These are phyloP conservation scores for Drosophila atripex DNA, from an alignment of 2,888 invertebrate genomes.

Conservation along the genomic window DNA sequence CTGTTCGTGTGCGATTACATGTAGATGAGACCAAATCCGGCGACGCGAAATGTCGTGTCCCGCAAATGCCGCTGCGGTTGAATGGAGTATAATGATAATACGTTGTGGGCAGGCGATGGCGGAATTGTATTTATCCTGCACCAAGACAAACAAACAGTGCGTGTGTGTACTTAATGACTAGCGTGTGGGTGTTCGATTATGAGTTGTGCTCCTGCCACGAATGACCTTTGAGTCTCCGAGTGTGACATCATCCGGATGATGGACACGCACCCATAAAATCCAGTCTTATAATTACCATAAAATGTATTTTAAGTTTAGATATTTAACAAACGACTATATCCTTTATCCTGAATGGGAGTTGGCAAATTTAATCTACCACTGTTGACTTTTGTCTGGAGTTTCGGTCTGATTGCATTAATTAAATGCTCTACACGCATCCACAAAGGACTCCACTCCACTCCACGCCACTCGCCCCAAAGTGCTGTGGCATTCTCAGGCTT, in stretches of 20 bases:
- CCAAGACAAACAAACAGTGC: conserved; percentile 39
- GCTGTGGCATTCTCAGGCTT: conserved; percentile 11
- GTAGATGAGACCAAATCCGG: conserved; percentile 52
- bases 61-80: conserved; percentile 62
- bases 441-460: conserved; percentile 26
- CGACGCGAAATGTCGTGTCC: conserved; percentile 39
- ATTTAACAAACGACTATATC: background rate
- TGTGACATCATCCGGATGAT: background rate
- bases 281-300: background rate
- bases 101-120: conserved; percentile 60
- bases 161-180: conserved; percentile 15
- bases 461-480: background rate
- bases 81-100: conserved; percentile 62
- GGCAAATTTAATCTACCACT: conserved; percentile 32
- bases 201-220: conserved; percentile 13
- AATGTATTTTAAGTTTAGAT: background rate
- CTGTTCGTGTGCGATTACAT: conserved; percentile 56
- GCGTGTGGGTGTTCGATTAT: conserved; percentile 15
- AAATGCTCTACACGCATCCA: conserved; percentile 47
- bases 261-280: background rate
- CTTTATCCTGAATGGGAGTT: conserved; percentile 5
- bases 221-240: conserved; percentile 16
- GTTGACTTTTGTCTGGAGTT: conserved; percentile 56
- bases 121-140: conserved; percentile 53
- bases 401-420: conserved; percentile 67